These are phyloP conservation scores for Corythucha ciliata DNA, from an alignment of 2,888 invertebrate species.

Conservation along the genomic window DNA sequence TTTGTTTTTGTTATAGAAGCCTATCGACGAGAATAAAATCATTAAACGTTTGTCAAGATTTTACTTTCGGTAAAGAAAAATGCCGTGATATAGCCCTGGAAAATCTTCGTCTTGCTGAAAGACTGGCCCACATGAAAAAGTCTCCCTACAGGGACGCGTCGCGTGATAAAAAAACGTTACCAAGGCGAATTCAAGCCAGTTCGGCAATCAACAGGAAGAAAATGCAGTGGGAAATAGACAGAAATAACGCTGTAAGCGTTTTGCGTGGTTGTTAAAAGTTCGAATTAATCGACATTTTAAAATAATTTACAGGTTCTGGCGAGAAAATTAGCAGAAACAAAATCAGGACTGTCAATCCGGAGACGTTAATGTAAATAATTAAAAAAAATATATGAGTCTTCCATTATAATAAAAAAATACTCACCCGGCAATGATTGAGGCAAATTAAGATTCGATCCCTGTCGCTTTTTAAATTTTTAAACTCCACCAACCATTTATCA, in stretches of 20 bases:
- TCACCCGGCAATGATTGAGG: slow-evolving; percentile 47
- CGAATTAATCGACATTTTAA: too few species aligned
- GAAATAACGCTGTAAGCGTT: slow-evolving; percentile 23
- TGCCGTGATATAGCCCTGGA: slow-evolving; percentile 14
- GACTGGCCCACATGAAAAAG: slow-evolving; percentile 13
- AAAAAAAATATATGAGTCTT: background rate
- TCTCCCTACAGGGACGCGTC: too few species aligned
- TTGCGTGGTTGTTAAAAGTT: too few species aligned
- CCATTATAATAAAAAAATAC: slow-evolving; percentile 10
- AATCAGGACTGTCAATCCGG: slow-evolving; percentile 1
- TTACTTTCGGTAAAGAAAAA: slow-evolving; percentile 5
- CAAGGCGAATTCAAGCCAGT: slow-evolving; percentile 20
- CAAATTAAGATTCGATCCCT: slow-evolving; percentile 50
- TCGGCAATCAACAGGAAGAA: slow-evolving; percentile 25
- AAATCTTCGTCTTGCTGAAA: slow-evolving; percentile 12
- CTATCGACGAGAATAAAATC: too few species aligned
- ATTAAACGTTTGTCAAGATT: too few species aligned
- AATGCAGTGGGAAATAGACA: slow-evolving; percentile 24
- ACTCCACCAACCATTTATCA: slow-evolving; percentile 52
- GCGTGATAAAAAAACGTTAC: too few species aligned
- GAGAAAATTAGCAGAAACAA: background rate
- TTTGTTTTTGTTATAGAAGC: too few species aligned
- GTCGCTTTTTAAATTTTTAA: slow-evolving; percentile 51
- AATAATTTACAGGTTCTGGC: slow-evolving; percentile 12
- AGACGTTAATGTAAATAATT: background rate